These are phyloP conservation scores for Iselma pallidipennis DNA, from an alignment of 2,888 invertebrate species.

Conservation along the genomic window DNA sequence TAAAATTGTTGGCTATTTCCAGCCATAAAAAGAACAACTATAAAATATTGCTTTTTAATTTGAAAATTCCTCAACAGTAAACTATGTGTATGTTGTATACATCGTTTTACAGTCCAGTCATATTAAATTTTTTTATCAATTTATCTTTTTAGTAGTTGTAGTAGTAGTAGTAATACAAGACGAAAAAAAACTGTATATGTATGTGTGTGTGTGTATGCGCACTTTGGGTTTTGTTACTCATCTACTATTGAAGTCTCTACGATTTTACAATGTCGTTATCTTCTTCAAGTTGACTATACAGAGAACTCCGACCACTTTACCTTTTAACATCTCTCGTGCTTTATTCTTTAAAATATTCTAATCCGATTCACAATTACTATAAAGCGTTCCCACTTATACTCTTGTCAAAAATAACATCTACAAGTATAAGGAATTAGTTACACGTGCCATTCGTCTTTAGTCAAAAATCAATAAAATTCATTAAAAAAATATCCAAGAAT, in stretches of 20 bases:
- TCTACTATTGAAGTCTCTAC: slow-evolving; percentile 35
- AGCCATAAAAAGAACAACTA: background rate
- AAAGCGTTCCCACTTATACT: too few relatives aligned
- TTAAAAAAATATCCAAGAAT: too few relatives aligned
- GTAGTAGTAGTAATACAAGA: background rate
- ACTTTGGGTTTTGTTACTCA: slow-evolving; percentile 33
- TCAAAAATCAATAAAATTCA: background rate
- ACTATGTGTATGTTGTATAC: background rate
- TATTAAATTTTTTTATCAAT: background rate
- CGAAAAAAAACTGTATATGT: background rate
- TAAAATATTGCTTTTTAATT: background rate
- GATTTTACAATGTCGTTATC: slow-evolving; percentile 16
- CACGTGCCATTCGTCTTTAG: background rate
- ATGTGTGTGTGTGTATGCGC: background rate
- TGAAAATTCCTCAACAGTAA: background rate
- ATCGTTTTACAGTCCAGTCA: background rate
- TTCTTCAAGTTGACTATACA: slow-evolving; percentile 4
- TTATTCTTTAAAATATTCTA: slow-evolving; percentile 44
- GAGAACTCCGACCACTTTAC: slow-evolving; percentile 15
- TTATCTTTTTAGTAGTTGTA: background rate
- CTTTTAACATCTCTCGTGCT: slow-evolving; percentile 41
- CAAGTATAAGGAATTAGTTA: background rate
- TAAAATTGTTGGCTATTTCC: background rate
- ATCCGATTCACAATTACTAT: slow-evolving; percentile 27
- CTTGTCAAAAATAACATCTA: background rate